These are phyloP conservation scores for Himalopsyche japonica DNA, from an alignment of 2,888 invertebrate species.

Conservation along the genomic window DNA sequence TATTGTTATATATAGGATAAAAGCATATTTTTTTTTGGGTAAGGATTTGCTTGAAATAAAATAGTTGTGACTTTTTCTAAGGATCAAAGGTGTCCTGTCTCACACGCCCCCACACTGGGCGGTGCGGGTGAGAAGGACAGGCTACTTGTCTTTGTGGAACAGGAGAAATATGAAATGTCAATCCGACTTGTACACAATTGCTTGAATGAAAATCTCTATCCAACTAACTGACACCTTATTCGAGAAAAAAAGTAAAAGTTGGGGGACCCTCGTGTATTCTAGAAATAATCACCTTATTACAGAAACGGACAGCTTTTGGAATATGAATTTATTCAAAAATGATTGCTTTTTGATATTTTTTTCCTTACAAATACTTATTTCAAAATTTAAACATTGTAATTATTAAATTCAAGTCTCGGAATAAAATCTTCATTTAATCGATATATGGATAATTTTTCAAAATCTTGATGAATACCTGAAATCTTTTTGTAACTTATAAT, in stretches of 20 bases:
- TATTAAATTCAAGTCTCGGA: too few species aligned
- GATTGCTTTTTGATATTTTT: too few species aligned
- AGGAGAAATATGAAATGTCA: slow-evolving; percentile 24
- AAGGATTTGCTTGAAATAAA: not conserved
- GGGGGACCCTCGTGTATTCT: slow-evolving; percentile 5
- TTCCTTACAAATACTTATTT: too few species aligned
- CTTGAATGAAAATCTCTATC: slow-evolving; percentile 30
- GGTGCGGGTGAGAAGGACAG: slow-evolving; percentile 1
- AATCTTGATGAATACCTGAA: too few species aligned
- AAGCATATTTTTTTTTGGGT: not conserved
- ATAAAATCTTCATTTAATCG: too few species aligned
- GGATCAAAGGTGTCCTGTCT: not conserved
- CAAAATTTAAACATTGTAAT: too few species aligned
- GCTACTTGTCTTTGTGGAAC: not conserved
- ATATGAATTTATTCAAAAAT: not conserved
- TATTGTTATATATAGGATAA: not conserved
- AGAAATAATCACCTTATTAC: slow-evolving; percentile 29
- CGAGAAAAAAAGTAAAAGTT: slow-evolving; percentile 11
- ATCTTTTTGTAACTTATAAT: too few species aligned
- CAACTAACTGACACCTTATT: slow-evolving; percentile 24
- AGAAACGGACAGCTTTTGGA: not conserved
- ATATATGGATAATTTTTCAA: too few species aligned
- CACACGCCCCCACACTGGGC: not conserved
- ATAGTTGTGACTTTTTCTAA: slow-evolving; percentile 6
- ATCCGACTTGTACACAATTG: slow-evolving; percentile 28